A percentile compares a stretch with the other conserved stretches of the same genome.
These are phyloP conservation scores for Drepana falcataria DNA, from an alignment of 2,888 invertebrate species.

Conservation along the genomic window DNA sequence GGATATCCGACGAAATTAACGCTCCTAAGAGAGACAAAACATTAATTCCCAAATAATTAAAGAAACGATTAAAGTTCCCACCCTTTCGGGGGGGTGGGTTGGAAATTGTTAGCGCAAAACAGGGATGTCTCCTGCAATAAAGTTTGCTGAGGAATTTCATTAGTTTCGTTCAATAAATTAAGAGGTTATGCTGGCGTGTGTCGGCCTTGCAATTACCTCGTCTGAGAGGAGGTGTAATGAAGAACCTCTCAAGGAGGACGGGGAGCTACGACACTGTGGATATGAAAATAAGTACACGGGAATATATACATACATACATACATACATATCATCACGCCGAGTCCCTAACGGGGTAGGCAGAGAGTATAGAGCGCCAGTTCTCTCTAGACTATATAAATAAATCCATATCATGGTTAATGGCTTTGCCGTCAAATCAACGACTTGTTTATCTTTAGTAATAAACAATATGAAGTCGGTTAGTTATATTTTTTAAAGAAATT, in stretches of 20 bases:
- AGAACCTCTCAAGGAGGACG: conserved; percentile 51
- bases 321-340: neutral
- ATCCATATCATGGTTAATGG: too few species aligned
- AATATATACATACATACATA: neutral
- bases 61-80: conserved; percentile 67
- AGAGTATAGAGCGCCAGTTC: too few species aligned
- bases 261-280: conserved; percentile 21
- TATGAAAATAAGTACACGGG: conserved; percentile 17
- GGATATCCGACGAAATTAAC: conserved; percentile 42
- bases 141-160: conserved; percentile 76
- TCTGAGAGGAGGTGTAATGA: conserved; percentile 67
- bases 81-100: conserved; percentile 36
- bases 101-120: conserved; percentile 69
- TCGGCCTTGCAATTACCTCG: conserved; percentile 76
- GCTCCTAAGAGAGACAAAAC: conserved; percentile 40
- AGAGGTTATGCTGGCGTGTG: conserved; percentile 78
- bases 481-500: too few species aligned
- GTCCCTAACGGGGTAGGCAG: too few species aligned
- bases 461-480: too few species aligned
- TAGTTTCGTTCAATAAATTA: conserved; percentile 79
- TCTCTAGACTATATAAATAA: too few species aligned
- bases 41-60: conserved; percentile 74
- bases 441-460: too few species aligned
- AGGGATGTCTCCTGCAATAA: conserved; percentile 75
- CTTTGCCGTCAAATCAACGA: too few species aligned